These are phyloP conservation scores for Crotalus tigris DNA, from an alignment of 2,113 vertebrate genomes.

Conservation along the genomic window DNA sequence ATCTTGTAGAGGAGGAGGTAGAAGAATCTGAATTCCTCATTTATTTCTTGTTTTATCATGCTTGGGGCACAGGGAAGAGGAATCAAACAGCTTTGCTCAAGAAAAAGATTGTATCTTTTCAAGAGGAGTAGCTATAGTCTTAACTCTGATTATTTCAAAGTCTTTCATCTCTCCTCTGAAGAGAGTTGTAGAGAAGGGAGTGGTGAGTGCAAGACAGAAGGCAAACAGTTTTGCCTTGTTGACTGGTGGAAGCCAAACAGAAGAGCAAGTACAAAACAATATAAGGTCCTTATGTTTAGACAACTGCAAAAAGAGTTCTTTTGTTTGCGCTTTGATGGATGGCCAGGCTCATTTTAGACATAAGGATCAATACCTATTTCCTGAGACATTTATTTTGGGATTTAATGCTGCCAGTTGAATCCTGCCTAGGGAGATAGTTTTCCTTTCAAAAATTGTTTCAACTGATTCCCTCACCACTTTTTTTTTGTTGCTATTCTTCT, in stretches of 20 bases:
- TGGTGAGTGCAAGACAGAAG: constrained; percentile 27
- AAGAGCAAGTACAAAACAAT: background rate
- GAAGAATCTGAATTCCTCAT: constrained; percentile 25
- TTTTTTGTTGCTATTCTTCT: background rate
- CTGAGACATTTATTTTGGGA: constrained; percentile 54
- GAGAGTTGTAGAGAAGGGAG: background rate
- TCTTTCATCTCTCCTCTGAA: constrained; percentile 33
- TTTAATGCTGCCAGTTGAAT: constrained; percentile 49
- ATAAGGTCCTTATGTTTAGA: constrained; percentile 39
- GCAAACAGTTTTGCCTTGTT: constrained; percentile 30
- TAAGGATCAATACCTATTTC: constrained; percentile 62
- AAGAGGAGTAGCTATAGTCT: constrained; percentile 10
- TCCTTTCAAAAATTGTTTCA: background rate
- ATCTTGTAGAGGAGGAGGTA: background rate
- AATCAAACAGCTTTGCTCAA: constrained; percentile 25
- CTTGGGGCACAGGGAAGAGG: background rate
- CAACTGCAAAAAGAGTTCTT: constrained; percentile 50
- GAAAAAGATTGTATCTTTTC: background rate
- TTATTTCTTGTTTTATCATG: constrained; percentile 31
- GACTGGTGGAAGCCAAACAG: constrained; percentile 19
- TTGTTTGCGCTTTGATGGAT: constrained; percentile 54
- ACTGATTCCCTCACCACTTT: background rate
- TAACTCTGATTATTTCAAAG: constrained; percentile 12
- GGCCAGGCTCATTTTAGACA: constrained; percentile 37
- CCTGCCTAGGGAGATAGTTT: constrained; percentile 5